Evolutionary conservation across 2,113 vertebrate species (phyloP).

Genomic region (Rhombomys opimus): DNA sequence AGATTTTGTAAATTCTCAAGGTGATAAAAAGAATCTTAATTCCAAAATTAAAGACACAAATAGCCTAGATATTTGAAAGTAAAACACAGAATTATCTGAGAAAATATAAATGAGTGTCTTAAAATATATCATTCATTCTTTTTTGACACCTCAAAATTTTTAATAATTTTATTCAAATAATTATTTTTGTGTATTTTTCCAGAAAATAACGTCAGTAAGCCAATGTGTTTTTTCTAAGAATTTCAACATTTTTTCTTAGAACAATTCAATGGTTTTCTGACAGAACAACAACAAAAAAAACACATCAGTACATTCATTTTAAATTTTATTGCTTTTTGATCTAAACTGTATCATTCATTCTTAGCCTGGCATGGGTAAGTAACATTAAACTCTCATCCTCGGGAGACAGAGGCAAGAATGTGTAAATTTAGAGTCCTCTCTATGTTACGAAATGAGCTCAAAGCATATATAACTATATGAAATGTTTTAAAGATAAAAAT

Average conservation of each 20-base stretch:
- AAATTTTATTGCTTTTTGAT: too few species aligned
- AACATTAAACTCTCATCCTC: background rate
- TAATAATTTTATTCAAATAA: too few species aligned
- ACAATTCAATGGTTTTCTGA: too few species aligned
- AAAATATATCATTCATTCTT: background rate
- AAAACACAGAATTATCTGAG: too few species aligned
- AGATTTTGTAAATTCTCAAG: background rate
- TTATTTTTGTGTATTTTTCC: too few species aligned
- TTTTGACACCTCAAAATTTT: too few species aligned
- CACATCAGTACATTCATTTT: too few species aligned
- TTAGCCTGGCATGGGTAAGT: background rate
- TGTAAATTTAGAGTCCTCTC: background rate
- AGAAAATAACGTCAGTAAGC: too few species aligned
- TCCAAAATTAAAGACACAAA: background rate
- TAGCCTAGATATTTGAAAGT: background rate
- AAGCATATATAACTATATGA: background rate
- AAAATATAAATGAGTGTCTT: background rate
- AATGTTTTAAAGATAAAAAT: background rate
- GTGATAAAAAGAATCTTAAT: background rate
- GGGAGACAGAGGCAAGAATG: background rate
- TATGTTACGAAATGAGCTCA: background rate
- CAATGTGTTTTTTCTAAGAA: too few species aligned
- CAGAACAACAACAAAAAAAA: too few species aligned
- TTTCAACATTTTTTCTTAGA: too few species aligned
- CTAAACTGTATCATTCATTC: background rate